Evolutionary conservation across 2,888 invertebrate species (phyloP).

Genomic region (Embidobia sp.): DNA sequence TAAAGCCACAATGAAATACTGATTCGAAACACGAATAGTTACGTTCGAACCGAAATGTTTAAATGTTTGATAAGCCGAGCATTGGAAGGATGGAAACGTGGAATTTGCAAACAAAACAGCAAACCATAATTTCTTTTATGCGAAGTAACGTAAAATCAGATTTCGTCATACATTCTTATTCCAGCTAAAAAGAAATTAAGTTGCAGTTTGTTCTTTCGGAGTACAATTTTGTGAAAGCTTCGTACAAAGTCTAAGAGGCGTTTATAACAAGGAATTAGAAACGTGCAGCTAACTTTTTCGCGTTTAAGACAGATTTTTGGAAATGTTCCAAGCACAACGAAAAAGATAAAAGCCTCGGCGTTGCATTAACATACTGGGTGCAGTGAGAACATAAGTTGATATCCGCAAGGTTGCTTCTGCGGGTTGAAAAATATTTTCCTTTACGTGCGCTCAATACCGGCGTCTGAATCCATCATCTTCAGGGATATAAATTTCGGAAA

Average conservation of each 20-base stretch:
- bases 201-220: not conserved
- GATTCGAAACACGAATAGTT: too few species aligned
- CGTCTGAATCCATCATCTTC: too few species aligned
- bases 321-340: conserved; percentile 21
- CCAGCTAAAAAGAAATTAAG: conserved; percentile 7
- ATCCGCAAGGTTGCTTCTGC: conserved; percentile 37
- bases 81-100: too few species aligned
- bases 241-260: not conserved
- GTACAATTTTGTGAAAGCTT: conserved; percentile 1
- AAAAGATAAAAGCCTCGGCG: conserved; percentile 37
- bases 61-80: too few species aligned
- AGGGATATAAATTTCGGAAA: too few species aligned
- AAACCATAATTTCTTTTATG: too few species aligned
- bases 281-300: conserved; percentile 3
- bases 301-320: conserved; percentile 36
- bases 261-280: conserved; percentile 31
- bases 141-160: too few species aligned
- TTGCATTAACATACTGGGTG: conserved; percentile 32
- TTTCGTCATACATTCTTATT: too few species aligned
- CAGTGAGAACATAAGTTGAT: conserved; percentile 44
- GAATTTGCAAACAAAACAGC: too few species aligned
- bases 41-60: too few species aligned
- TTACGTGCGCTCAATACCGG: conserved; percentile 13
- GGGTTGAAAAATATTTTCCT: conserved; percentile 38
- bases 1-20: too few species aligned